Evolutionary conservation across 2,113 vertebrate species (phyloP).

Genomic region (Ranitomeya imitator): DNA sequence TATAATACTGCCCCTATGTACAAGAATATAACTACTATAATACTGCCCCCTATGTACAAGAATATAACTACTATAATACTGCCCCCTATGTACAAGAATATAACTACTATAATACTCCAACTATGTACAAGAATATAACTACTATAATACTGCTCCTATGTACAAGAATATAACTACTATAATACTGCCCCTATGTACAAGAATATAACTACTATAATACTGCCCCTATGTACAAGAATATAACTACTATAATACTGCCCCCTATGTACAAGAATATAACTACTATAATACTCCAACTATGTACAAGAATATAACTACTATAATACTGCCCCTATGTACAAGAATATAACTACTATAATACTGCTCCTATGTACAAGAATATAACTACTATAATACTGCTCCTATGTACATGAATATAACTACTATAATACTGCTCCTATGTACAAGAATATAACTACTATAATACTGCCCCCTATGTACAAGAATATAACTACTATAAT

Average conservation of each 20-base stretch:
- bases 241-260: too few species aligned
- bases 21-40: conserved; percentile 6
- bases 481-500: conserved; percentile 6
- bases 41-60: background rate
- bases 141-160: background rate
- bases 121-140: conserved; percentile 6
- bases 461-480: background rate
- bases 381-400: too few species aligned
- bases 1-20: background rate
- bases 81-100: background rate
- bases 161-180: background rate
- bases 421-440: background rate
- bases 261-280: too few species aligned
- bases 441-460: conserved; percentile 2
- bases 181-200: too few species aligned
- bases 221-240: too few species aligned
- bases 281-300: too few species aligned
- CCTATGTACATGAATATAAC: background rate
- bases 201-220: too few species aligned
- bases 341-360: too few species aligned
- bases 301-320: too few species aligned
- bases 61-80: conserved; percentile 3
- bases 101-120: background rate
- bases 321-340: too few species aligned
- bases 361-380: too few species aligned